A percentile compares a stretch with the other conserved stretches of the same genome.
Conservation (phyloP, 2,113 vertebrate genomes). For the Centropus bengalensis region DNA sequence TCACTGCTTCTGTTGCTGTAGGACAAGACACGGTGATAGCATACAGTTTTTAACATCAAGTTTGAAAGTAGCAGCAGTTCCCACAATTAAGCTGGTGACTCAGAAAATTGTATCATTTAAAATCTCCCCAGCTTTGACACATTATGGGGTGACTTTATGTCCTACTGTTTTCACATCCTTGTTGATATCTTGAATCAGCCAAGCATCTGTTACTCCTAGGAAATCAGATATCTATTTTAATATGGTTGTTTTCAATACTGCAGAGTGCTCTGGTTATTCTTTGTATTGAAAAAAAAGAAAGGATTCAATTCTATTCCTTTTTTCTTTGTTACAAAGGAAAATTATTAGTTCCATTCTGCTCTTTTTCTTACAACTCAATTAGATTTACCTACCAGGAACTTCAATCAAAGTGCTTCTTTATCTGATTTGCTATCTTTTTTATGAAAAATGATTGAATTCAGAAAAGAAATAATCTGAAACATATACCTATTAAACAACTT, state of each 20-base stretch:
- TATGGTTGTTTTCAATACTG: conserved; percentile 31
- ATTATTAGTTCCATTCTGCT: neutral
- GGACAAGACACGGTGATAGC: neutral
- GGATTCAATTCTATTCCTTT: neutral
- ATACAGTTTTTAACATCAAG: conserved; percentile 47
- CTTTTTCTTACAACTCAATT: neutral
- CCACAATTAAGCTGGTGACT: conserved; percentile 56
- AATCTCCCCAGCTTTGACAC: conserved; percentile 54
- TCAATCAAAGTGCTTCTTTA: neutral
- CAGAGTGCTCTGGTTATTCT: conserved; percentile 19
- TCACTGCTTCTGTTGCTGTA: neutral
- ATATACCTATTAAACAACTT: neutral
- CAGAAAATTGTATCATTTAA: conserved; percentile 50
- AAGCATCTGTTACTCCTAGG: conserved; percentile 65
- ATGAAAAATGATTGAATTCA: neutral
- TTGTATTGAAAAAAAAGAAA: neutral
- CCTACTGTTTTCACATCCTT: conserved; percentile 69
- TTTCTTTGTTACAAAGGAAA: neutral
- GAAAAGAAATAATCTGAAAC: neutral
- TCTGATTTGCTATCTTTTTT: neutral
- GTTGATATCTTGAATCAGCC: conserved; percentile 70
- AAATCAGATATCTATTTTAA: conserved; percentile 66
- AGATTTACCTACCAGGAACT: neutral
- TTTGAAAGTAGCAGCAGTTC: conserved; percentile 58
- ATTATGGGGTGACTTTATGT: conserved; percentile 62